These are phyloP conservation scores for Capreolus pygargus DNA, from an alignment of 2,113 vertebrate genomes.

Conservation along the genomic window DNA sequence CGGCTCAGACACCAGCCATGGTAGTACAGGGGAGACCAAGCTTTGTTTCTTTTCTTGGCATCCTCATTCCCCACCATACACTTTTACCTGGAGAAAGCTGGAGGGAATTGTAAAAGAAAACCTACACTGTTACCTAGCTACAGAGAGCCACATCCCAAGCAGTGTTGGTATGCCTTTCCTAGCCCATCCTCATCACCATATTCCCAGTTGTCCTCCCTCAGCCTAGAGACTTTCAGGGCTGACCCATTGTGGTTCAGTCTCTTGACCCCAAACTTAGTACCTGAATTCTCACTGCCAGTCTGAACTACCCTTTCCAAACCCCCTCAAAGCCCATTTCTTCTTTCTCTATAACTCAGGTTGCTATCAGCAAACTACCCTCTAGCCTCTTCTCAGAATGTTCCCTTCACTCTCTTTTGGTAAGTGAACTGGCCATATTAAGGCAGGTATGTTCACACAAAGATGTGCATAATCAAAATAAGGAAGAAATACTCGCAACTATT, in stretches of 20 bases:
- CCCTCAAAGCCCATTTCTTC: neutral
- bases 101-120: neutral
- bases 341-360: neutral
- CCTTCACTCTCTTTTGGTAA: neutral
- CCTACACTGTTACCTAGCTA: neutral
- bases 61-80: neutral
- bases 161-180: neutral
- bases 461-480: neutral
- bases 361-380: neutral
- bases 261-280: neutral
- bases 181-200: neutral
- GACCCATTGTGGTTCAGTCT: neutral
- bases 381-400: neutral
- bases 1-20: neutral
- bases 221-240: neutral
- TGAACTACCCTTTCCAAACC: neutral
- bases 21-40: neutral
- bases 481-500: neutral
- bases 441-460: neutral
- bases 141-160: neutral
- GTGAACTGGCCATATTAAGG: neutral
- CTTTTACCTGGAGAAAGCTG: neutral
- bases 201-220: neutral
- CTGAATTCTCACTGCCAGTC: neutral
- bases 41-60: neutral